Evolutionary conservation across 1,140 invertebrate species (phyloP), one percentile per base, ranked within the genome.

Genomic region (Drosophila persimilis): DNA sequence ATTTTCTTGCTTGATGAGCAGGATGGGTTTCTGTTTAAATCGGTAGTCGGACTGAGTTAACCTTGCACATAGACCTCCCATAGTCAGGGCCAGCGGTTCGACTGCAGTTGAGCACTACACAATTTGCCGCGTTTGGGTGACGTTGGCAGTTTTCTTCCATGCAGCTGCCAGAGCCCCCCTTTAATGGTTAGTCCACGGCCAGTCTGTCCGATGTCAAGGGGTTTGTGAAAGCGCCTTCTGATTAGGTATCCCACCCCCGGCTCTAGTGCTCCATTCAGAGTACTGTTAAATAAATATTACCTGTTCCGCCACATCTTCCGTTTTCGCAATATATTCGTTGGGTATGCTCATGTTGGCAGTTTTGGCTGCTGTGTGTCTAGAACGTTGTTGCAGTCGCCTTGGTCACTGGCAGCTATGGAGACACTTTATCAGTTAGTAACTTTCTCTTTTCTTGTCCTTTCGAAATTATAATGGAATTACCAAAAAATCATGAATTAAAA

Each of bases 291-390:
- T 9, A 55, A 31, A 50, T 64, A 61, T 77, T 89, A 98, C 98
- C 95, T 98, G 96, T 93, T 99, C 98, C 60, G 97, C 97, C 84
- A 98, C 93, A 92, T 99, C 97, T 93, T 99, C 97, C 45, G 97
- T 97, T 91, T 95, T 97, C 64, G 96, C 94, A 86, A 98, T 93
- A 90, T 97, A 95, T 94, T 98, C 96, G 92, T 96, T 96, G 92
- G 96, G 95, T 92, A 94, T 94, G 93, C 95, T 94, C 95, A 96
- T 97, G 64, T 83, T 86, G 83, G 81, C 71, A 71, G 73, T 62
- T 76, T 67, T 22, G n/a, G 41, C 53, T 46, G 47, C 53, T 53
- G 39, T 43, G 53, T 63, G 35, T 46, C 50, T 67, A 29, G 17
- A 46, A 35, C 39, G 56, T 58, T 71, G 20, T 31, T 52, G 29